These are phyloP conservation scores for Sebastes fasciatus DNA, from an alignment of 2,113 vertebrate species.

Conservation along the genomic window DNA sequence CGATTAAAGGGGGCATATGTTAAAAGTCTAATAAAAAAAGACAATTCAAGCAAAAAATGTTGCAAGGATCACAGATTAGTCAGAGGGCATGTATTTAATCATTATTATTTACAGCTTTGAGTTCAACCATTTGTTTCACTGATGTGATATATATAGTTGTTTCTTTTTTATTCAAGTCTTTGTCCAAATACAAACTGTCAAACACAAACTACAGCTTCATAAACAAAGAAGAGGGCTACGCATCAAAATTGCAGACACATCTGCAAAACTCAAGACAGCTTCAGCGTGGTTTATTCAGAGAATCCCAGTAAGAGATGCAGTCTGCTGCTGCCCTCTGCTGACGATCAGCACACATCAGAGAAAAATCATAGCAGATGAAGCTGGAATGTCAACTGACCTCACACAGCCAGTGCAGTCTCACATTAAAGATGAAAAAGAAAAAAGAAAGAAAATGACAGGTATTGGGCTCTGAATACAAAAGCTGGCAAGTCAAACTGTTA, in stretches of 20 bases:
- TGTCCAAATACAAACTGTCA: neutral
- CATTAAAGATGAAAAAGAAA: neutral
- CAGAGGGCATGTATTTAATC: neutral
- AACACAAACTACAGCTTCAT: neutral
- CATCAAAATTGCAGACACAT: neutral
- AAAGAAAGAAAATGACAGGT: neutral
- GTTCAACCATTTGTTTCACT: neutral
- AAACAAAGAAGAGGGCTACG: neutral
- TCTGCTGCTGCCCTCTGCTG: conserved; percentile 65
- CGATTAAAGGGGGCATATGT: neutral
- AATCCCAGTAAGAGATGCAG: neutral
- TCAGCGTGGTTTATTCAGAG: neutral
- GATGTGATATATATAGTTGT: neutral
- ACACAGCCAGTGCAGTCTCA: neutral
- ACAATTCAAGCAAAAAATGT: neutral
- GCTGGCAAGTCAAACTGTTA: neutral
- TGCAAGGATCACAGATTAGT: neutral
- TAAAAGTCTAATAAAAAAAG: neutral
- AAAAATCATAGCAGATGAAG: neutral
- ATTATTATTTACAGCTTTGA: neutral
- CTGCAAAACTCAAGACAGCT: neutral
- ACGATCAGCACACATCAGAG: neutral
- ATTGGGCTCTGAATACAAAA: neutral
- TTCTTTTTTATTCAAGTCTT: neutral
- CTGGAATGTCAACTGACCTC: neutral